A percentile compares a stretch with the other conserved stretches of the same genome.
Conservation (phyloP, 2,113 vertebrate species). For the Paratilapia polleni region DNA sequence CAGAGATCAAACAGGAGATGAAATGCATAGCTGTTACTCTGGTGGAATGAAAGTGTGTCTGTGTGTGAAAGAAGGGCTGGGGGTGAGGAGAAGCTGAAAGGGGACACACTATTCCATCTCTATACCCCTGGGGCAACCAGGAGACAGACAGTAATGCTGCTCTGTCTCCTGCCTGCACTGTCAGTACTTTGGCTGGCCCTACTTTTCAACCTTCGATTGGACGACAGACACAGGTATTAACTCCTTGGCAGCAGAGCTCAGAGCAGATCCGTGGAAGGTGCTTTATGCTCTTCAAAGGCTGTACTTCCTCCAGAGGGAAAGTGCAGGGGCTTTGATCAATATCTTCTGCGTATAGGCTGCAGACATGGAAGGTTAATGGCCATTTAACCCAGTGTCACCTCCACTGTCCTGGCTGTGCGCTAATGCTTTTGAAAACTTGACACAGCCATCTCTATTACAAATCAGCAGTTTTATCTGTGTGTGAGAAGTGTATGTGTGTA, state of each 20-base stretch:
- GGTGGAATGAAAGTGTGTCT: slow-evolving; percentile 1
- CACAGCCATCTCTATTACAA: slow-evolving; percentile 40
- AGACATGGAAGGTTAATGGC: slow-evolving; percentile 70
- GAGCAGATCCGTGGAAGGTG: slow-evolving; percentile 50
- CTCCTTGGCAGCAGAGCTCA: slow-evolving; percentile 23
- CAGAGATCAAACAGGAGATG: slow-evolving; percentile 54
- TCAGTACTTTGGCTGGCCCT: background rate
- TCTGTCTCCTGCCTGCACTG: slow-evolving; percentile 26
- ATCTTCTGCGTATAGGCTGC: slow-evolving; percentile 54
- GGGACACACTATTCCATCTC: slow-evolving; percentile 29
- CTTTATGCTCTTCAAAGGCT: slow-evolving; percentile 62
- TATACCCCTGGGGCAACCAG: slow-evolving; percentile 22
- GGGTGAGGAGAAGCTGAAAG: slow-evolving; percentile 28
- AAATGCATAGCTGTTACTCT: slow-evolving; percentile 42
- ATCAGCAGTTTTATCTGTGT: slow-evolving; percentile 31
- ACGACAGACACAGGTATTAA: slow-evolving; percentile 45
- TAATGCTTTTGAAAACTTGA: slow-evolving; percentile 64
- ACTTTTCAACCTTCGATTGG: slow-evolving; percentile 36
- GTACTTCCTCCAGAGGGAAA: slow-evolving; percentile 38
- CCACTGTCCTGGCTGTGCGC: slow-evolving; percentile 45
- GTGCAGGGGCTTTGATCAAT: slow-evolving; percentile 67
- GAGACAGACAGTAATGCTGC: slow-evolving; percentile 33
- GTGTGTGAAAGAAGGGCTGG: slow-evolving; percentile 22
- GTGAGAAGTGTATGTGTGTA: background rate
- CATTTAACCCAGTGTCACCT: slow-evolving; percentile 74